Evolutionary conservation across 2,888 invertebrate species (phyloP).

Genomic region (Epiblema foenella): DNA sequence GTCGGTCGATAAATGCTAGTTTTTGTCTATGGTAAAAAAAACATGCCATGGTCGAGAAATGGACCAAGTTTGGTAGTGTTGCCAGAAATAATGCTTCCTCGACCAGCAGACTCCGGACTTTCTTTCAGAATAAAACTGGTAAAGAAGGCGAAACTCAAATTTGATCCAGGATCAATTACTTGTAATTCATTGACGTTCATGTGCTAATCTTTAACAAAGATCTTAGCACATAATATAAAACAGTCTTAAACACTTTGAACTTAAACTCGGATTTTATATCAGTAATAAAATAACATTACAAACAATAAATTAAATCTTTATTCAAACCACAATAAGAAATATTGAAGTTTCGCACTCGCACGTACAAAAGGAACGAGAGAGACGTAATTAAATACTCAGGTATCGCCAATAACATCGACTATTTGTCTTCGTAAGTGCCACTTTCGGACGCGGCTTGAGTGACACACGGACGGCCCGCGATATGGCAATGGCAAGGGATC

Average conservation of each 20-base stretch:
- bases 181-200: neutral
- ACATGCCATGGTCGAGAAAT: too few species aligned
- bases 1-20: too few species aligned
- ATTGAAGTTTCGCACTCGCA: conserved; percentile 23
- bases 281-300: conserved; percentile 4
- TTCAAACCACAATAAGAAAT: conserved; percentile 17
- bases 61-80: too few species aligned
- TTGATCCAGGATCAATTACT: neutral
- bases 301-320: conserved; percentile 26
- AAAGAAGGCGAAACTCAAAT: too few species aligned
- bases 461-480: conserved; percentile 13
- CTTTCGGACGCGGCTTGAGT: conserved; percentile 14
- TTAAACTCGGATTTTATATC: neutral
- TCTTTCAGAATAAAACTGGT: neutral
- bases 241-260: neutral
- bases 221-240: neutral
- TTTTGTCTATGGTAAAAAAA: too few species aligned
- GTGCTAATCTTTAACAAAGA: neutral
- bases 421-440: conserved; percentile 45
- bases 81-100: neutral
- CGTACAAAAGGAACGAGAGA: conserved; percentile 30
- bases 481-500: too few species aligned
- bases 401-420: conserved; percentile 44
- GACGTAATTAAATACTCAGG: conserved; percentile 44
- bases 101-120: neutral